Evolutionary conservation across 2,797 vertebrate species (phyloP).

Genomic region (Channallabes apus): DNA sequence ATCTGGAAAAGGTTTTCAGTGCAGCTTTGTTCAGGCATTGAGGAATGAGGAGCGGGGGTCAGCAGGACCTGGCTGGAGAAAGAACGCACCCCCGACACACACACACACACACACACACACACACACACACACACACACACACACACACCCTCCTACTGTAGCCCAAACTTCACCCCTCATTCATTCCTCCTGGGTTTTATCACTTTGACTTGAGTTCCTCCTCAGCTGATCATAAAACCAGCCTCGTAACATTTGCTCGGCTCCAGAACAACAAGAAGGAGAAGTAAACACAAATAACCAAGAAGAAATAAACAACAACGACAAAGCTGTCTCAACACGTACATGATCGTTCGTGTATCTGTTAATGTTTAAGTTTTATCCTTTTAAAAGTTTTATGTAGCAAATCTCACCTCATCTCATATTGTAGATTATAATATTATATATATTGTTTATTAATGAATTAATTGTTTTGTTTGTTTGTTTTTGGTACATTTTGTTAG

Average conservation of each 20-base stretch:
- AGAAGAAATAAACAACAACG: neutral
- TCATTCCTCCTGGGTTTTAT: slow-evolving; percentile 44
- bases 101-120: slow-evolving; percentile 29
- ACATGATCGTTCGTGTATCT: neutral
- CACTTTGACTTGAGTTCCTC: slow-evolving; percentile 45
- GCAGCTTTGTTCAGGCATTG: slow-evolving; percentile 71
- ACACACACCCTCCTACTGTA: slow-evolving; percentile 46
- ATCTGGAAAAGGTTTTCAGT: slow-evolving; percentile 73
- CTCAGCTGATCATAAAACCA: slow-evolving; percentile 48
- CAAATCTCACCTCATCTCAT: no score
- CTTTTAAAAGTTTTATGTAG: no score
- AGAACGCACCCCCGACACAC: slow-evolving; percentile 49
- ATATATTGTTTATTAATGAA: no score
- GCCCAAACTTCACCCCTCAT: slow-evolving; percentile 59
- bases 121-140: slow-evolving; percentile 17
- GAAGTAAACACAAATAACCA: neutral
- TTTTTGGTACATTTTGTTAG: no score
- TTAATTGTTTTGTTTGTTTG: no score
- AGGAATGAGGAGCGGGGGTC: slow-evolving; percentile 68
- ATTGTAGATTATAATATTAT: no score
- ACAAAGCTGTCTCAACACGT: neutral
- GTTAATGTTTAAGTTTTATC: no score
- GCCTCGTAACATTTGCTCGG: slow-evolving; percentile 38
- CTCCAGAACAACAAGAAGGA: neutral
- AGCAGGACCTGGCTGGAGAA: slow-evolving; percentile 51